Evolutionary conservation across 2,113 vertebrate species (phyloP), one percentile per base, ranked within the genome.

Genomic region (Bothrops jararaca): DNA sequence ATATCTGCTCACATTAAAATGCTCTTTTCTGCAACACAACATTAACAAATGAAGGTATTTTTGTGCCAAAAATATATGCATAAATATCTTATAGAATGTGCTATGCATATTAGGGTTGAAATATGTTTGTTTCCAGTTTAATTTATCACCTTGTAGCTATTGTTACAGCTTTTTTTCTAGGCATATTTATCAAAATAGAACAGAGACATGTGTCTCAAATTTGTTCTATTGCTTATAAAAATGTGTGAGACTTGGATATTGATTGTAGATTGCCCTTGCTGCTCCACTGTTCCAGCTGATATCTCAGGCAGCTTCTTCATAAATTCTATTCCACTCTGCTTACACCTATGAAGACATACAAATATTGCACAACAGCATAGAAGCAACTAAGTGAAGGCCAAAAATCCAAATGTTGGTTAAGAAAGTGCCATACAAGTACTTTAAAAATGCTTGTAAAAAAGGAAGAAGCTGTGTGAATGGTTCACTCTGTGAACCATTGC

Each of bases 1-100:
- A 95, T 97, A 94, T 96, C 89, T 90, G 95, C 94, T 96, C 91
- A 6, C 95, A 93, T 96, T 96, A 94, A 96, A 97, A 96, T 22
- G 91, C 57, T 97, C 95, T 96, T 95, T 95, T 90, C 94, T 95
- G 60, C 94, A 94, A 23, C 0, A 92, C 92, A 94, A 95, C 96
- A 93, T 85, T 95, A 90, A 95, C 93, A 96, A 95, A 95, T 91
- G 91, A 95, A 96, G 88, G 86, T 22, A 86, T 89, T 89, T n/a
- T 95, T 96, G 94, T 94, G 93, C 94, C 95, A 95, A 53, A 57
- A 86, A 42, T 52, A 12, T 52, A 74, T 93, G 93, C 69, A 15
- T 12, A 52, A 89, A 95, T 52, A 92, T 92, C 92, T 22, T 1
- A 15, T 42, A 90, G 89, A 64, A 91, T 85, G 15, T 60, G 0